Evolutionary conservation across 2,113 vertebrate species (phyloP), one percentile per base, ranked within the genome.

Genomic region (Indicator maculatus): DNA sequence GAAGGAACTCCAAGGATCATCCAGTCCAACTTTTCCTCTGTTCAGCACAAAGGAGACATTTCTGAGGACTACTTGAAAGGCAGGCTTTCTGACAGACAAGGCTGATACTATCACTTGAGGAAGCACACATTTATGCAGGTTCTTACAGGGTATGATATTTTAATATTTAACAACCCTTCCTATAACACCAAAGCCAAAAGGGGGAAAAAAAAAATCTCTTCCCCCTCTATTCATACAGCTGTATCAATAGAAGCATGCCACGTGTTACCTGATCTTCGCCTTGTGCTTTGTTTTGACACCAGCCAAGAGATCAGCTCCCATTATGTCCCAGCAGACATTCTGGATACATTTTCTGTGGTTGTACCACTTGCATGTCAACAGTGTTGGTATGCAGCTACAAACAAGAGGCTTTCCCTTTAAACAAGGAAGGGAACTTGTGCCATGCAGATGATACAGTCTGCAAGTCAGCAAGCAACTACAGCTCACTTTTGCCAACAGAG

Each of bases 211-310:
- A 24, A 52, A 24, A 52, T 52, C 58, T 82, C 80, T 73, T 36
- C 20, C 6, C 3, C 3, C 8, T 3, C 5, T 0, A 0, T 61
- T 73, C 13, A 20, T 8, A 12, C 3, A 80, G 33, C 52, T 71
- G 16, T 33, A 59, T 31, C 58, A 70, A 60, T 21, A 60, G n/a
- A 58, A 69, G 28, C 20, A 11, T 6, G 11, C 7, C 69, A 56
- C 2, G 0, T 1, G 8, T 18, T 65, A 33, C 1, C 1, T 16
- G 28, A 65, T 47, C 50, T 31, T 87, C 73, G 28, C 31, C 16
- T 58, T 31, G 10, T 13, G 50, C 56, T 79, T 75, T 64, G 27
- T 53, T 65, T 28, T 69, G 23, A 59, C 30, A 44, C 20, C 74
- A 16, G 60, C 13, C 6, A 53, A 16, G 47, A 61, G 21, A 66